A percentile compares a stretch with the other conserved stretches of the same genome.
phyloP scores from a whole-genome alignment of 2,888 invertebrate genomes.

The Drosophila subquinaria region DNA sequence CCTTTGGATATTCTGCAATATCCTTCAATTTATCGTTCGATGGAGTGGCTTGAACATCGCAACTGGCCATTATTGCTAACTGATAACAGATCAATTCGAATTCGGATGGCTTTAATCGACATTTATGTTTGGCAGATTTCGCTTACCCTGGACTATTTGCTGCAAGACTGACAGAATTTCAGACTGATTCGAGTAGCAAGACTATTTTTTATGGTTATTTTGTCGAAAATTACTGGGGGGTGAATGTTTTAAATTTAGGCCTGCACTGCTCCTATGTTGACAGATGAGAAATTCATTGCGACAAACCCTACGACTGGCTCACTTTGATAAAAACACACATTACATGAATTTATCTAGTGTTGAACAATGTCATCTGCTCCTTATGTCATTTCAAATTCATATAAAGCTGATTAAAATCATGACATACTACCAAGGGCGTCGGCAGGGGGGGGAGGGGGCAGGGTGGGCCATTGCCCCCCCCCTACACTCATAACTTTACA shows the following conservation, averaged over 20 bases:
- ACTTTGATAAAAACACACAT: constrained; percentile 6
- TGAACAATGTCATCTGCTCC: background rate
- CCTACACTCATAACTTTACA: too few relatives aligned
- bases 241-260: constrained; percentile 53
- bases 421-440: too few relatives aligned
- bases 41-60: constrained; percentile 49
- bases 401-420: too few relatives aligned
- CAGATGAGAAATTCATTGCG: constrained; percentile 15
- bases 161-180: constrained; percentile 58
- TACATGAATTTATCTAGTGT: background rate
- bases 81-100: constrained; percentile 4
- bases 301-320: constrained; percentile 3
- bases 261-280: constrained; percentile 45
- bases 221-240: constrained; percentile 40
- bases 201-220: constrained; percentile 43
- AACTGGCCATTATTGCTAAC: constrained; percentile 62
- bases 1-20: constrained; percentile 1
- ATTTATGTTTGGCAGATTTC: background rate
- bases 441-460: too few relatives aligned
- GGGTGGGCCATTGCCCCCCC: too few relatives aligned
- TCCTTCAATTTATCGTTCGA: constrained; percentile 38
- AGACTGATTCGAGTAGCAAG: constrained; percentile 23
- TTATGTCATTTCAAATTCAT: background rate
- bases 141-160: constrained; percentile 62
- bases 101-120: background rate